These are phyloP conservation scores for Stegostoma tigrinum DNA, from an alignment of 2,113 vertebrate genomes.

Conservation along the genomic window DNA sequence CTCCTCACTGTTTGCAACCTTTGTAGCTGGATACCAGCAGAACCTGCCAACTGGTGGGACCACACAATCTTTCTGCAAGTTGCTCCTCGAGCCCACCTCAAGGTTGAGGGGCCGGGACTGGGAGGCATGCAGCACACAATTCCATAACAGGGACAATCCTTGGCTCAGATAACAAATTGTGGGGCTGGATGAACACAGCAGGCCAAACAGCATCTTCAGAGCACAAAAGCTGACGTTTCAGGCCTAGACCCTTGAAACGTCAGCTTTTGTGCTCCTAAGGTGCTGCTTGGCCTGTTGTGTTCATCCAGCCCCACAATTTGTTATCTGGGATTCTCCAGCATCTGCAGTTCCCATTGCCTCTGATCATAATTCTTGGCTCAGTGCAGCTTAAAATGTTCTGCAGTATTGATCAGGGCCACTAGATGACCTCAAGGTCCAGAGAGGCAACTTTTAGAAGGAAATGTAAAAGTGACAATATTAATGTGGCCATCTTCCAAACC, in stretches of 20 bases:
- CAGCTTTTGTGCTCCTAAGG: too few relatives aligned
- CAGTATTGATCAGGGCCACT: background rate
- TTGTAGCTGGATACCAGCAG: background rate
- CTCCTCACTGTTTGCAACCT: background rate
- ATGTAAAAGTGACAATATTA: background rate
- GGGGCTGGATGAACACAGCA: too few relatives aligned
- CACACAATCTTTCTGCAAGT: background rate
- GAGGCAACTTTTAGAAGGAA: background rate
- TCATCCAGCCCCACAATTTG: too few relatives aligned
- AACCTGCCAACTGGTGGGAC: background rate
- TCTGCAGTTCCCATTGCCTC: too few relatives aligned
- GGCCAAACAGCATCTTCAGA: too few relatives aligned
- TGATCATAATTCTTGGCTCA: background rate
- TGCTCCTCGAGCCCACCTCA: background rate
- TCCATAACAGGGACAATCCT: background rate
- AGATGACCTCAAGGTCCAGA: background rate
- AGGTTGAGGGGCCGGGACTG: background rate
- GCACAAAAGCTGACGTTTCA: too few relatives aligned
- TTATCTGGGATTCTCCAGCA: too few relatives aligned
- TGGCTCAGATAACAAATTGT: too few relatives aligned
- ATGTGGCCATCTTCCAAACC: background rate
- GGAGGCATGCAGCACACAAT: background rate
- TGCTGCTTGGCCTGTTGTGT: too few relatives aligned
- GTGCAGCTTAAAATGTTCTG: background rate
- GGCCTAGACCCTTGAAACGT: too few relatives aligned